Evolutionary conservation across 2,888 invertebrate species (phyloP).

Genomic region (Tanaodytes sp.): DNA sequence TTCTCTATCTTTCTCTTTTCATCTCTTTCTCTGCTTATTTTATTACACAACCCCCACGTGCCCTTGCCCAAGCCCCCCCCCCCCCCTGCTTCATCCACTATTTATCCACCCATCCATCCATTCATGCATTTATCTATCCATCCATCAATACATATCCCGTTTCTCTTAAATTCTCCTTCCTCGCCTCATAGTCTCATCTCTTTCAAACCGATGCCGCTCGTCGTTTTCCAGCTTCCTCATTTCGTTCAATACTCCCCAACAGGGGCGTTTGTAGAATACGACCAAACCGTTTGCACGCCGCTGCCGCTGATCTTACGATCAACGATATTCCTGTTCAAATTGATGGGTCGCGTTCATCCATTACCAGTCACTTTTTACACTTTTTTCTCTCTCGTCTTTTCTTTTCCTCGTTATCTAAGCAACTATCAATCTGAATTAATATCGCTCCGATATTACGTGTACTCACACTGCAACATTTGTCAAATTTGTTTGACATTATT

Average conservation of each 20-base stretch:
- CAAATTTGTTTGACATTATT: too few species aligned
- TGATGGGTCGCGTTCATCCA: slow-evolving; percentile 30
- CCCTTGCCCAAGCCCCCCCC: slow-evolving; percentile 52
- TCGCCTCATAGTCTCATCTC: slow-evolving; percentile 40
- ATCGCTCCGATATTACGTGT: too few species aligned
- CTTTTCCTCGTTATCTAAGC: too few species aligned
- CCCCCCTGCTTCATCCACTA: too few species aligned
- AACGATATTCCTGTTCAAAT: slow-evolving; percentile 41
- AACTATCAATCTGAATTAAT: too few species aligned
- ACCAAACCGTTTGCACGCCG: slow-evolving; percentile 44
- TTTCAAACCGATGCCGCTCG: slow-evolving; percentile 45
- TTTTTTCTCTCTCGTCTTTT: slow-evolving; percentile 13
- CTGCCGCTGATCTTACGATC: slow-evolving; percentile 44
- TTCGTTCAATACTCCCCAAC: slow-evolving; percentile 52
- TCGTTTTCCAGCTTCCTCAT: slow-evolving; percentile 64
- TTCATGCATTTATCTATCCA: slow-evolving; percentile 56
- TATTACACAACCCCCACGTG: slow-evolving; percentile 58
- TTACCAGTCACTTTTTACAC: background rate
- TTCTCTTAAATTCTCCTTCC: slow-evolving; percentile 56
- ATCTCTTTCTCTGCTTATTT: slow-evolving; percentile 66
- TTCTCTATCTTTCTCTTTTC: too few species aligned
- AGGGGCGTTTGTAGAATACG: slow-evolving; percentile 35
- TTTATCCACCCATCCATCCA: too few species aligned
- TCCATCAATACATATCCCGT: slow-evolving; percentile 55
- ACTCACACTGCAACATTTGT: too few species aligned